Evolutionary conservation across 2,797 vertebrate genomes (phyloP).

Genomic region (Notolabrus celidotus): DNA sequence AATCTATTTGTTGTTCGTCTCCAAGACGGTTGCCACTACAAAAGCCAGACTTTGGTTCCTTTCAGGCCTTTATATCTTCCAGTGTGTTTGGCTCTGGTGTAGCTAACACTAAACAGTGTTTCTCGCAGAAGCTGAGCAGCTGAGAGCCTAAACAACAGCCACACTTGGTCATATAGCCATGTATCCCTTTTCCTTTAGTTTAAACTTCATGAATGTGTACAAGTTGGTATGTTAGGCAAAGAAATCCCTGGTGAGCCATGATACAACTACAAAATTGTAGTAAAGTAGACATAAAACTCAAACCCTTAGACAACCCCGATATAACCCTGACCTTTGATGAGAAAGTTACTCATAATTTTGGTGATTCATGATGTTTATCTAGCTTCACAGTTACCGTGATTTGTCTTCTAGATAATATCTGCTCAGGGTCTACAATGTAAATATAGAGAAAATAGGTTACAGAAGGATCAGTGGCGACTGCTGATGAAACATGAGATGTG

Average conservation of each 20-base stretch:
- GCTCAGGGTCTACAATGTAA: conserved; percentile 26
- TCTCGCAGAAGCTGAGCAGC: conserved; percentile 9
- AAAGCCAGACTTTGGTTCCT: conserved; percentile 1
- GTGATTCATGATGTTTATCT: not conserved
- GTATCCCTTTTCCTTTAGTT: not conserved
- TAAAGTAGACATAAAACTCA: not conserved
- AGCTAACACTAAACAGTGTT: conserved; percentile 6
- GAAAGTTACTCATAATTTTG: not conserved
- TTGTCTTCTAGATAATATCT: conserved; percentile 21
- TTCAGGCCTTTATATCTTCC: not conserved
- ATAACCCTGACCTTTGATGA: too few species aligned
- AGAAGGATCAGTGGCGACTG: conserved; percentile 29
- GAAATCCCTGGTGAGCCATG: not conserved
- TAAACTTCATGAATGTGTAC: not conserved
- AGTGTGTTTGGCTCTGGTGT: conserved; percentile 15
- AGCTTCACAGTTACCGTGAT: conserved; percentile 6
- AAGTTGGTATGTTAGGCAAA: not conserved
- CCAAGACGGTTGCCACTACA: not conserved
- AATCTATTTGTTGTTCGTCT: not conserved
- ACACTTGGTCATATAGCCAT: not conserved
- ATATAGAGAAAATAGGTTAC: conserved; percentile 22
- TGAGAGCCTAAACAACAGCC: not conserved
- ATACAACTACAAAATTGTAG: not conserved
- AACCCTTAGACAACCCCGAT: too few species aligned
- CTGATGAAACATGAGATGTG: conserved; percentile 39